Conservation (phyloP, 1,140 invertebrate species). For the Drosophila navojoa region DNA sequence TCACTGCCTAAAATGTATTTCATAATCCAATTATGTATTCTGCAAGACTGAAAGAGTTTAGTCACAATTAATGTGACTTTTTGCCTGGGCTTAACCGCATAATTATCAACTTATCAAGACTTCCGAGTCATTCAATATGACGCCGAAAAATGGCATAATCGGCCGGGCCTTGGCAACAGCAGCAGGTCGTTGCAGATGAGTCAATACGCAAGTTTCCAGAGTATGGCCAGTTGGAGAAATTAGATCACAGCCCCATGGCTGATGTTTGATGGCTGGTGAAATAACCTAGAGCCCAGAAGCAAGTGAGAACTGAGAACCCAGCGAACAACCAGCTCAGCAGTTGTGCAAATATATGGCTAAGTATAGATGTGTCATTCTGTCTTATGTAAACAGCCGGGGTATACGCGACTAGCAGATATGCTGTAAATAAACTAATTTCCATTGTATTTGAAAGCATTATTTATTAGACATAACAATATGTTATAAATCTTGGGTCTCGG, state of each 20-base stretch:
- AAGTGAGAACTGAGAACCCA: conserved; percentile 2
- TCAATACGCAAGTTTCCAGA: conserved; percentile 21
- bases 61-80: conserved; percentile 17
- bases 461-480: no score
- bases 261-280: conserved; percentile 22
- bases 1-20: no score
- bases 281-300: conserved; percentile 17
- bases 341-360: conserved; percentile 25
- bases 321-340: conserved; percentile 34
- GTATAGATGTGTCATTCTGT: conserved; percentile 20
- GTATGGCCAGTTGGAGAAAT: conserved; percentile 34
- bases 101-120: conserved; percentile 36
- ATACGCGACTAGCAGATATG: conserved; percentile 2
- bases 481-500: no score
- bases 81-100: conserved; percentile 1
- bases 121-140: conserved; percentile 24
- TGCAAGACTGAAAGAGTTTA: not conserved
- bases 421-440: no score
- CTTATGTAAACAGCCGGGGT: not conserved
- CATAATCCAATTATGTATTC: not conserved
- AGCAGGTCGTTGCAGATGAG: conserved; percentile 15
- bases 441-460: no score
- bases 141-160: conserved; percentile 6
- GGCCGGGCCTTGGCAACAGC: conserved; percentile 31
- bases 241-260: conserved; percentile 23